Evolutionary conservation across 2,797 vertebrate genomes (phyloP).

Genomic region (Bryconaethiops microstoma): DNA sequence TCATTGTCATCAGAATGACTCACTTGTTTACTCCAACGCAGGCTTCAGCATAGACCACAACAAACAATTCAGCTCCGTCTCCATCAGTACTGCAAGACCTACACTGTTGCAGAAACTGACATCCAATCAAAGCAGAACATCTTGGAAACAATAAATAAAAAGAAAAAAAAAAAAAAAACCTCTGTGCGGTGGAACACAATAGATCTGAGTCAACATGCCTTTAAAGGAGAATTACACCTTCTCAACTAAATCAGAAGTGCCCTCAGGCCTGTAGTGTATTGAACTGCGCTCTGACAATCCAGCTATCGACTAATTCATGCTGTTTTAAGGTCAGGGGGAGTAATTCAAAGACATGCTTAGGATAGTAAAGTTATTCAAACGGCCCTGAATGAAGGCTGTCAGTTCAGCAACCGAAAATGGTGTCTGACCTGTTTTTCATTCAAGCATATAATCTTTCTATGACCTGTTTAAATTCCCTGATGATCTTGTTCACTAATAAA

Average conservation of each 20-base stretch:
- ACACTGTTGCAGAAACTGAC: slow-evolving; percentile 4
- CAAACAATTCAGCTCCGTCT: not conserved
- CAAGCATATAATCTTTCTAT: not conserved
- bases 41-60: slow-evolving; percentile 3
- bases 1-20: slow-evolving; percentile 30
- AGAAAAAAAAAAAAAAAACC: not conserved
- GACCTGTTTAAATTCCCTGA: not conserved
- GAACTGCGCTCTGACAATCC: slow-evolving; percentile 30
- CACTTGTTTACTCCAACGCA: slow-evolving; percentile 30
- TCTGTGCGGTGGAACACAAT: slow-evolving; percentile 14
- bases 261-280: slow-evolving; percentile 43
- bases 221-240: slow-evolving; percentile 34
- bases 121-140: slow-evolving; percentile 4
- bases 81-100: slow-evolving; percentile 7
- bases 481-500: not conserved
- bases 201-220: slow-evolving; percentile 21
- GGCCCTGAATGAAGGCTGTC: not conserved
- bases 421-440: not conserved
- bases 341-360: slow-evolving; percentile 6
- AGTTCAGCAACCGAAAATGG: not conserved
- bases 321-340: slow-evolving; percentile 40
- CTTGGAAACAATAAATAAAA: not conserved
- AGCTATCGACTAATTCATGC: slow-evolving; percentile 30
- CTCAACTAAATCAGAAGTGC: slow-evolving; percentile 48
- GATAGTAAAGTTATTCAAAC: not conserved